These are phyloP conservation scores for Melinaea marsaeus DNA, from an alignment of 2,888 invertebrate genomes.

Conservation along the genomic window DNA sequence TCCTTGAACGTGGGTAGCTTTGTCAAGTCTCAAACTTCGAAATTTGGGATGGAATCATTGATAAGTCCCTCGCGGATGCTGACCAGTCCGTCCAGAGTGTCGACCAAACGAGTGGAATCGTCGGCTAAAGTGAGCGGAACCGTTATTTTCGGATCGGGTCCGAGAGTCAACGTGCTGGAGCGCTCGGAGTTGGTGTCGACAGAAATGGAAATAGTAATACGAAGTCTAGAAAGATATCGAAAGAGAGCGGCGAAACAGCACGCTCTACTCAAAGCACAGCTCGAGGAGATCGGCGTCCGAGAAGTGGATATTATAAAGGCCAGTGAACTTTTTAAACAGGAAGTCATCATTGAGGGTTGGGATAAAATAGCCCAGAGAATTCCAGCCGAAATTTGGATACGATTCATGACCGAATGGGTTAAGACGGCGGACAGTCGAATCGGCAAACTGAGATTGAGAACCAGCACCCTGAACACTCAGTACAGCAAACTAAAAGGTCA, in stretches of 20 bases:
- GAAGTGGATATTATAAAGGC: slow-evolving; percentile 72
- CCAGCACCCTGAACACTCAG: slow-evolving; percentile 74
- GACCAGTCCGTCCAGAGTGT: slow-evolving; percentile 42
- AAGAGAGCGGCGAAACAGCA: slow-evolving; percentile 54
- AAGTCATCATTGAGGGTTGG: slow-evolving; percentile 71
- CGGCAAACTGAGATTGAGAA: slow-evolving; percentile 78
- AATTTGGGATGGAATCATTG: slow-evolving; percentile 44
- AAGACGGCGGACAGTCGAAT: slow-evolving; percentile 74
- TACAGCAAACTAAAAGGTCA: slow-evolving; percentile 74
- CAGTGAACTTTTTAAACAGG: slow-evolving; percentile 66
- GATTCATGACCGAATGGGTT: slow-evolving; percentile 80
- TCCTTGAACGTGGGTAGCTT: slow-evolving; percentile 50
- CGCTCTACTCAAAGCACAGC: slow-evolving; percentile 65
- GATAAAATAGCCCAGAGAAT: slow-evolving; percentile 80
- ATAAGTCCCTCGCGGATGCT: slow-evolving; percentile 51
- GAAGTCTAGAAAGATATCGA: slow-evolving; percentile 47
- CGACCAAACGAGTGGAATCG: slow-evolving; percentile 57
- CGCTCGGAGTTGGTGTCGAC: slow-evolving; percentile 68
- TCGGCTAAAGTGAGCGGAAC: slow-evolving; percentile 58
- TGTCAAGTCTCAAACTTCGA: slow-evolving; percentile 52
- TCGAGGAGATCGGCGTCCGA: slow-evolving; percentile 77
- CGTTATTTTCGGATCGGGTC: slow-evolving; percentile 50
- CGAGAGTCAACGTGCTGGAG: slow-evolving; percentile 72
- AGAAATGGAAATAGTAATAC: slow-evolving; percentile 71
- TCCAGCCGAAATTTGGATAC: slow-evolving; percentile 78